Evolutionary conservation across 2,888 invertebrate species (phyloP).

Genomic region (Thymelicus sylvestris): DNA sequence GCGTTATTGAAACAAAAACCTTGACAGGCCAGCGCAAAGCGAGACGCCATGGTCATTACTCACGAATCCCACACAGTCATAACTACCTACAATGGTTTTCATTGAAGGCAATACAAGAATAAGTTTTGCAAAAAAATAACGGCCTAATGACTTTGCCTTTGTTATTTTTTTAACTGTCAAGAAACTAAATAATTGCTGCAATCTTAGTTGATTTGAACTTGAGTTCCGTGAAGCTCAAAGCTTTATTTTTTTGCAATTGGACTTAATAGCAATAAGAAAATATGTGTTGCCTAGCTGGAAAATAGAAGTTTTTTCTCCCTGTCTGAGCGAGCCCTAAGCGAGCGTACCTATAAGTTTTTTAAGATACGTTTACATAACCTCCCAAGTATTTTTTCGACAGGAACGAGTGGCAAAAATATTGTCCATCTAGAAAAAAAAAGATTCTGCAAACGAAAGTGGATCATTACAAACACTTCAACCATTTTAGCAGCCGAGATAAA

Average conservation of each 20-base stretch:
- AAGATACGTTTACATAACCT: too few relatives aligned
- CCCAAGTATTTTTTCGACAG: too few relatives aligned
- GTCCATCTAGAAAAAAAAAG: too few relatives aligned
- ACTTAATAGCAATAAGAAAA: not conserved
- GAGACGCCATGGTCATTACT: conserved; percentile 53
- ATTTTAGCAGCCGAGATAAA: too few relatives aligned
- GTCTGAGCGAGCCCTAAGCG: too few relatives aligned
- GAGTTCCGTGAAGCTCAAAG: not conserved
- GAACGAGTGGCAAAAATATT: too few relatives aligned
- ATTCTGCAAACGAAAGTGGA: too few relatives aligned
- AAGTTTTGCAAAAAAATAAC: conserved; percentile 32
- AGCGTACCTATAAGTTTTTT: too few relatives aligned
- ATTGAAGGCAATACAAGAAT: conserved; percentile 30
- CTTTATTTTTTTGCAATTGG: not conserved
- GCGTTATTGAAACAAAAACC: conserved; percentile 48
- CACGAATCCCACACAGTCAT: conserved; percentile 55
- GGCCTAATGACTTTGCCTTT: conserved; percentile 34
- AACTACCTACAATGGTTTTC: conserved; percentile 29
- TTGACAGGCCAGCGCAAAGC: conserved; percentile 47
- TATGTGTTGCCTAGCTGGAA: not conserved
- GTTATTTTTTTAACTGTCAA: conserved; percentile 31
- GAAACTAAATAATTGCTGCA: conserved; percentile 30
- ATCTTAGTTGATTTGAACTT: conserved; percentile 13
- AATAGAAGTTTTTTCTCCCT: not conserved
- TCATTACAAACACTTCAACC: too few relatives aligned